Evolutionary conservation across 2,113 vertebrate species (phyloP), one percentile per base, ranked within the genome.

Genomic region (Mustela lutreola): DNA sequence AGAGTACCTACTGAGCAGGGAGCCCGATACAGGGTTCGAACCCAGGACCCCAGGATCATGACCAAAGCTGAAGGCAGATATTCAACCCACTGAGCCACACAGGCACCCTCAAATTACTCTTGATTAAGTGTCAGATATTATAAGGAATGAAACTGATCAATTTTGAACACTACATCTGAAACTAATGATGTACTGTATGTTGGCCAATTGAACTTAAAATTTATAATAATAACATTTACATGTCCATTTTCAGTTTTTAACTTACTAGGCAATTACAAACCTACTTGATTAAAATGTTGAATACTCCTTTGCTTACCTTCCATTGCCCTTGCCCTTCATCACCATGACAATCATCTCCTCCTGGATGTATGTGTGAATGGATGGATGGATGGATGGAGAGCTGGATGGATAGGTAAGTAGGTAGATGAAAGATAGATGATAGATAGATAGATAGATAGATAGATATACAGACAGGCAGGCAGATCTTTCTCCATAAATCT

Each of bases 41-140:
- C 67, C 33, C 67, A 36, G 67, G 67, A 70, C 33, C 16, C 33
- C 7, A 18, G 33, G 33, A 70, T 70, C 33, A 70, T n/a, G 16
- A 70, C 67, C 33, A 4, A 4, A n/a, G 67, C 67, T 10, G 7
- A 70, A n/a, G 33, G 15, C 67, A 36, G 63, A 33, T 16, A 6
- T n/a, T 70, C 67, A 70, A 70, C 16, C 33, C 33, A 70, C 33
- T 70, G 67, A 70, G 67, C 16, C 67, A 36, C 33, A 16, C 33
- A 70, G 67, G 33, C 1, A 8, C 67, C 67, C 33, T 70, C 67
- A 70, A 70, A 70, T 70, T 70, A 70, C 21, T 82, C n/a, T 53
- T 53, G 50, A 53, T 89, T 80, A 93, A 94, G 4, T 93, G 94
- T 80, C 62, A 88, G 63, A 95, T 95, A 89, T 82, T 97, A 31